phyloP scores from a whole-genome alignment of 2,888 invertebrate species.

The Ecliptopera silaceata region DNA sequence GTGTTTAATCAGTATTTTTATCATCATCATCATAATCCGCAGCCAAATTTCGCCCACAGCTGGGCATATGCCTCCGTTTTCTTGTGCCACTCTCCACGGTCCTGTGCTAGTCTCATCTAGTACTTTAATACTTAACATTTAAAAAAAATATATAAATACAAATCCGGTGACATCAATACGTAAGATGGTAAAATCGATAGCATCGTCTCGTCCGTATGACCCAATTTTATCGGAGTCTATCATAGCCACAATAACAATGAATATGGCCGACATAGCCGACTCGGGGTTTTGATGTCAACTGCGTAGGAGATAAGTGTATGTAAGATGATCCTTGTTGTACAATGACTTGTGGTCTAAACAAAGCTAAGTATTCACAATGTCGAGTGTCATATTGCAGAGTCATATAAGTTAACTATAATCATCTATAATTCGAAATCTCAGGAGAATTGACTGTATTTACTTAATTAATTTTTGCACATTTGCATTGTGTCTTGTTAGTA shows the following conservation, averaged over 20 bases:
- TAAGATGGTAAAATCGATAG: conserved; percentile 72
- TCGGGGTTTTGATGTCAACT: conserved; percentile 20
- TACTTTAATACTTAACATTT: too few relatives aligned
- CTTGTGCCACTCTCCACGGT: too few relatives aligned
- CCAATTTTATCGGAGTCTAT: conserved; percentile 56
- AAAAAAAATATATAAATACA: neutral
- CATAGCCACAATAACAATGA: conserved; percentile 1
- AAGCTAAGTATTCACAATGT: conserved; percentile 1
- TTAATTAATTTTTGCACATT: too few relatives aligned
- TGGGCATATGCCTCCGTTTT: too few relatives aligned
- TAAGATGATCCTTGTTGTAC: conserved; percentile 3
- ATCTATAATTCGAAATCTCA: too few relatives aligned
- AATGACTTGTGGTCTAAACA: conserved; percentile 12
- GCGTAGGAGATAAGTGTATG: conserved; percentile 23
- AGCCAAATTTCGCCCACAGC: too few relatives aligned
- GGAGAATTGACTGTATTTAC: too few relatives aligned
- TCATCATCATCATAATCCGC: too few relatives aligned
- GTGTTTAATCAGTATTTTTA: too few relatives aligned
- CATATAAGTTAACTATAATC: neutral
- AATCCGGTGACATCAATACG: conserved; percentile 39
- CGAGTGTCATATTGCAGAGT: neutral
- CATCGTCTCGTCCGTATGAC: conserved; percentile 69
- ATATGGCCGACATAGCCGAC: neutral
- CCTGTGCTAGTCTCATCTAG: too few relatives aligned
- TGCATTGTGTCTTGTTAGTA: too few relatives aligned